phyloP scores from a whole-genome alignment of 2,888 invertebrate genomes.

The Ichneumoninae sp. region DNA sequence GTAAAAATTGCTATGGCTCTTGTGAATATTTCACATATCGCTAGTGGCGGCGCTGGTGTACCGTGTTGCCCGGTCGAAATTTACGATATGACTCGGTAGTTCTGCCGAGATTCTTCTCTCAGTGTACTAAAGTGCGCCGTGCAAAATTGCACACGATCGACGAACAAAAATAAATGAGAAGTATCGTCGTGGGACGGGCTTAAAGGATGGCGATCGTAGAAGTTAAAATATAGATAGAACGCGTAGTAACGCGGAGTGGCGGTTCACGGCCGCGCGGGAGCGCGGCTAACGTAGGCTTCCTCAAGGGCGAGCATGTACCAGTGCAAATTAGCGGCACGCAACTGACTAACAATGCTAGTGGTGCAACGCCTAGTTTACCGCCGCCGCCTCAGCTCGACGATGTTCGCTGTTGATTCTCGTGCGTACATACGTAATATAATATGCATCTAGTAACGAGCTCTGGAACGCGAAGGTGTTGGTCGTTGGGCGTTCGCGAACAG shows the following conservation, averaged over 20 bases:
- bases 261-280: slow-evolving; percentile 54
- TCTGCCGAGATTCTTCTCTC: too few species aligned
- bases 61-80: too few species aligned
- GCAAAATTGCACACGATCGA: not conserved
- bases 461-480: slow-evolving; percentile 40
- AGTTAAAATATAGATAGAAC: not conserved
- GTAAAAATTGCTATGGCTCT: too few species aligned
- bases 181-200: not conserved
- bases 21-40: too few species aligned
- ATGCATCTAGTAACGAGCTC: slow-evolving; percentile 51
- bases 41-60: too few species aligned
- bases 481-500: not conserved
- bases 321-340: slow-evolving; percentile 60
- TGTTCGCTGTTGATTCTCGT: slow-evolving; percentile 33
- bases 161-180: not conserved
- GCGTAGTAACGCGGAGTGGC: slow-evolving; percentile 17
- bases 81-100: too few species aligned
- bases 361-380: slow-evolving; percentile 10
- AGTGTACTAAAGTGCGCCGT: not conserved
- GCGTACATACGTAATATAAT: slow-evolving; percentile 52
- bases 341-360: slow-evolving; percentile 55
- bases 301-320: slow-evolving; percentile 60
- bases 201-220: not conserved
- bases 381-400: not conserved
- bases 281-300: slow-evolving; percentile 27